Conservation (phyloP, 2,888 invertebrate genomes). For the Hydroisotoma schaefferi region DNA sequence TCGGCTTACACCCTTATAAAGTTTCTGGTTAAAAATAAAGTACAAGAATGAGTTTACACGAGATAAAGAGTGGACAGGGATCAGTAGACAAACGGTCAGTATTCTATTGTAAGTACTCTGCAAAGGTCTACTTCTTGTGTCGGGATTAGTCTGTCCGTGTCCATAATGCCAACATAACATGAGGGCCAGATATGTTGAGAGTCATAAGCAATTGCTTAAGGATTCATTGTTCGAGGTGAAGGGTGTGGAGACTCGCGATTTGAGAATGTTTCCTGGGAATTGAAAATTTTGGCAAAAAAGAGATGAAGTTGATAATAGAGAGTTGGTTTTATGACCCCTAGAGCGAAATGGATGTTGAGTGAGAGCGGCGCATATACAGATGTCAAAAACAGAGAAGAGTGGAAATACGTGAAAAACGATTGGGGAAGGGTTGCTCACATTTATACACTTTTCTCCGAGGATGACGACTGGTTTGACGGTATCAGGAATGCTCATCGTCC, state of each 20-base stretch:
- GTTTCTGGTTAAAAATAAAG: too few relatives aligned
- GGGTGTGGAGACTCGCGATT: conserved; percentile 16
- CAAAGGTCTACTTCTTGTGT: too few relatives aligned
- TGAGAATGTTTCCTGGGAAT: conserved; percentile 14
- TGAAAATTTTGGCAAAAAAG: conserved; percentile 5
- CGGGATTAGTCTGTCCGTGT: too few relatives aligned
- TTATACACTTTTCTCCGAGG: conserved; percentile 29
- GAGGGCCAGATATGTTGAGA: too few relatives aligned
- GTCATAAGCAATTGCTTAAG: too few relatives aligned
- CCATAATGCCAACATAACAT: too few relatives aligned
- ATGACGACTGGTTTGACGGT: conserved; percentile 24
- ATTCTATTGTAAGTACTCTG: too few relatives aligned
- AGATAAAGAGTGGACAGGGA: too few relatives aligned
- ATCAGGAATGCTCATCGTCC: conserved; percentile 23
- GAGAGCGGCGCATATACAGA: conserved; percentile 40
- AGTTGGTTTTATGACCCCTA: conserved; percentile 31
- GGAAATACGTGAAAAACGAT: conserved; percentile 37
- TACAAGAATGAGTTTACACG: too few relatives aligned
- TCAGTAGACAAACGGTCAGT: too few relatives aligned
- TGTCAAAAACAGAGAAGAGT: conserved; percentile 47
- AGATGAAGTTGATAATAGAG: conserved; percentile 9
- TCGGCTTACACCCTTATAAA: too few relatives aligned
- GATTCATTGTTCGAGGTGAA: neutral
- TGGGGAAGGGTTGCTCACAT: conserved; percentile 41
- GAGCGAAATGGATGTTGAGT: conserved; percentile 31